Evolutionary conservation across 2,888 invertebrate species (phyloP), one percentile per base, ranked within the genome.

Genomic region (Bellardia pandia): DNA sequence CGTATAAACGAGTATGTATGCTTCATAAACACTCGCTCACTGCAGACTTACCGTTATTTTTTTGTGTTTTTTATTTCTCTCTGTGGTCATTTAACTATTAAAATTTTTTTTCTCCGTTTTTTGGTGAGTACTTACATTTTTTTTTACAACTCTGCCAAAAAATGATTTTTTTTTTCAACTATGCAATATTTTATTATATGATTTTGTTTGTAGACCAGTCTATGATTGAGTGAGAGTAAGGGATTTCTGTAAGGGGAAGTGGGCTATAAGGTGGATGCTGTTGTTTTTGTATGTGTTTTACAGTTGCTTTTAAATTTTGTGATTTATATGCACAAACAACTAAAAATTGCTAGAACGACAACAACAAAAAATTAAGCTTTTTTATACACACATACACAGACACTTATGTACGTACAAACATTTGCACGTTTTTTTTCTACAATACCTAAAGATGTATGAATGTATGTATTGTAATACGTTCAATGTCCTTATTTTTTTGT

Each of bases 291-390:
- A 9, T 16, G 13, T 11, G 14, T 71, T 60, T 68, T 51, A 33
- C 30, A 68, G 58, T 37, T 74, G 69, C 48, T 86, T 76, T 86
- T 74, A 78, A 82, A 83, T 80, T 83, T 74, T 84, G 51, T 85
- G 87, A 87, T 87, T 87, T 87, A 87, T 85, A 81, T 87, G 71
- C 85, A 86, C 76, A 80, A 83, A 76, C 30, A 42, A 30, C 11
- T 14, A 71, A 69, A 78, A 81, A 37, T 37, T 37, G 37, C 37
- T 37, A 37, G 6, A 37, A 37, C 4, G 37, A 74, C 11, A 48
- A 11, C 8, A 69, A 23, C 4, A 75, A 69, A 60, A 76, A 62
- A 40, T 53, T 30, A 30, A 75, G 13, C 16, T 51, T 16, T 53
- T 42, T 5, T 16, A 53, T 11, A 69, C 40, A 53, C 16, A 69